Evolutionary conservation across 1,140 invertebrate genomes (phyloP), one percentile per base, ranked within the genome.

Genomic region (Orchestia grillus): DNA sequence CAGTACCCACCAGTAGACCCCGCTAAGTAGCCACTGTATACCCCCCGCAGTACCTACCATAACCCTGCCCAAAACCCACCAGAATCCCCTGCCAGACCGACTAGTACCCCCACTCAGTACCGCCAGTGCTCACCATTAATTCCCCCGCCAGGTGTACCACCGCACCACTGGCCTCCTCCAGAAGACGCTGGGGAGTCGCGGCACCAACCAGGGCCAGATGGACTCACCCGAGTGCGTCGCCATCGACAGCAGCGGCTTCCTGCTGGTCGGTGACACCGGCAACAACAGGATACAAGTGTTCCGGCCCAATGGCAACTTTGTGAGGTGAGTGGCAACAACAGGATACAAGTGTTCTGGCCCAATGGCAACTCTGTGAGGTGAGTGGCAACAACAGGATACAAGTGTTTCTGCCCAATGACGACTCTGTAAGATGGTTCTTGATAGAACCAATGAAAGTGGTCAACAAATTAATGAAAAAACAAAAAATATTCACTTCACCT

Each of bases 221-320:
- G 97, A 98, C 97, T 98, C 98, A 57, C 98, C 98, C 0, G 98
- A 98, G 97, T 98, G 98, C 0, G 97, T 99, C 40, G 98, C 98
- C 0, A 98, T 98, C 0, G 98, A 98, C 97, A 97, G 98, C 1
- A 97, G 98, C 97, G 98, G 98, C 4, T 98, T 98, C 97, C 98
- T 98, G 95, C 97, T 98, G 3, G 98, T 99, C 0, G 98, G 98
- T 0, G 98, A 98, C 97, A 98, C 98, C 40, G 98, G 98, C 0
- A 99, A 98, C 97, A 98, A 98, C 94, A 97, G 98, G 44, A 98
- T 99, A 19, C 98, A 98, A 97, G 98, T 98, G 36, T 98, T 98
- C 97, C 98, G 98, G 95, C 97, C 98, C 0, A 98, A 98, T 95
- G 98, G 98, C 44, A 97, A 98, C 96, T 97, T 98, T 44, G 97